Evolutionary conservation across 2,797 vertebrate species (phyloP), one percentile per base, ranked within the genome.

Genomic region (Salarias fasciatus): DNA sequence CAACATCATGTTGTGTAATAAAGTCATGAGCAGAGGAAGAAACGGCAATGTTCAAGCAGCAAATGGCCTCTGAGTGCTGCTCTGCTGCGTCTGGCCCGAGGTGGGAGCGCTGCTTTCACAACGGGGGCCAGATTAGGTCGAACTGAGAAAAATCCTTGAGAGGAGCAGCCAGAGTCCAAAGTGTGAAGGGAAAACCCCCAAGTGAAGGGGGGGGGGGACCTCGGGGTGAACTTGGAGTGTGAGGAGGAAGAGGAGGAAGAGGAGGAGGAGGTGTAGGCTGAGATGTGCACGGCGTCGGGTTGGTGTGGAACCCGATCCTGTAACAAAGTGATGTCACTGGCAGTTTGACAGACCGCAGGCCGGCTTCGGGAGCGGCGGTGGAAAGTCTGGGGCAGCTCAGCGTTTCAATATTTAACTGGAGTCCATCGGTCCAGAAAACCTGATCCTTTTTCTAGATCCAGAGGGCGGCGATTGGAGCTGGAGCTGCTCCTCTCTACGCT

Each of bases 271-370:
- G 44, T 35, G 50, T 31, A 9, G 52, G 28, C 52, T 2, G 29
- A 2, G 53, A 29, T 15, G 9, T 44, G 35, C 37, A 63, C 3
- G 46, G 18, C 1, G 43, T 13, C 1, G n/a, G 66, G 29, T 64
- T 29, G 35, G 28, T 42, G 44, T 65, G 70, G 57, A 88, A 85
- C 54, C 63, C 1, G 66, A 84, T 68, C 75, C 72, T 28, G 43
- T 53, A 47, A 49, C 55, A 12, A 15, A 52, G 55, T 85, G 84
- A 86, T 68, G 82, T 87, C 82, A 83, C 70, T 29, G 43, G 63
- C 62, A 50, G 73, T 57, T 76, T 84, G 79, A 86, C 69, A 46
- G 75, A 69, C 72, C 70, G 13, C 86, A 86, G 86, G 71, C 71
- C 35, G 61, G 67, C n/a, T 6, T 50, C 28, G 9, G 60, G 46